Base-by-base conservation (phyloP, 2,888 invertebrate genomes). In the Drosophila sordidula region DNA sequence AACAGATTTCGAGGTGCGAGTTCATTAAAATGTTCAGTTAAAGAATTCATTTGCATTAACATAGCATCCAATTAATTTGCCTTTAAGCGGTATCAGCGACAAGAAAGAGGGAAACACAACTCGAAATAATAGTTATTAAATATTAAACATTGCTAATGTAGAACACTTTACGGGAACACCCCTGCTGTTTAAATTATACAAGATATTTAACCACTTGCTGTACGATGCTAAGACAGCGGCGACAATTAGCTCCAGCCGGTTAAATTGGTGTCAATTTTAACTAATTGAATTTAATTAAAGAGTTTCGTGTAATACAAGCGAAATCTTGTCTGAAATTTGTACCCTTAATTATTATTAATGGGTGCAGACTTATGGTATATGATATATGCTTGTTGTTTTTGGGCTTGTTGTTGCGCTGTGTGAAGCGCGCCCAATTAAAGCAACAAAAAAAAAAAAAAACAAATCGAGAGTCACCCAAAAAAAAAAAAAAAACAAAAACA, bases 261-360 rank as follows among this genome's bases (percentile, higher is more conserved):
- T 45, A 70, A 71, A 75, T 67, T 59, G 45, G 44, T 67, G 71
- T 63, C 67, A 59, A 71, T 56, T 63, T 66, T 32, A 62, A 46
- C 45, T 57, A 76, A 78, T 76, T 78, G 70, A 51, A 42, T 47
- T 77, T 64, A 76, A 78, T 79, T 75, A 61, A 64, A 62, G 56
- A 49, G 39, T 62, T 70, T 59, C 55, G 63, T 63, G 66, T 64
- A 63, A 56, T 45, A 45, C 52, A 54, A 16, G 11, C 16, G 25
- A 49, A 46, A 49, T 59, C 26, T 26, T 44, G 46, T 44, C 51
- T 41, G 18, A 26, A 70, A 65, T 66, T 38, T 26, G 38, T 61
- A 66, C 44, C 18, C 63, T 56, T 67, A 61, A 78, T 79, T 70
- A 76, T 63, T 54, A 70, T 71, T 59, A 75, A 75, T 68, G 69